These are phyloP conservation scores for Chrysomallon squamiferum DNA, from an alignment of 1,140 invertebrate species.

Conservation along the genomic window DNA sequence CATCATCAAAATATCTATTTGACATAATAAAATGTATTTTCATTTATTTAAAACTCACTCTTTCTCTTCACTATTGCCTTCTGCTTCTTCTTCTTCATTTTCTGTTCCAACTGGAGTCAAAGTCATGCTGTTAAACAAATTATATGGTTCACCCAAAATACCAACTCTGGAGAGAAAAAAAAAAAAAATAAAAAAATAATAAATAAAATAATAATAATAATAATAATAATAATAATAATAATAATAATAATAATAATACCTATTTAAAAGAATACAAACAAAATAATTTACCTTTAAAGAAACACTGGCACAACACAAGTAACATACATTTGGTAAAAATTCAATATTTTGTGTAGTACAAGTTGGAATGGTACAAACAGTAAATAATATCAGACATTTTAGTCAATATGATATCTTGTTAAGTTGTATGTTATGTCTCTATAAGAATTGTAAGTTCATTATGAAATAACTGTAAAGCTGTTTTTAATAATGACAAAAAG, in stretches of 20 bases:
- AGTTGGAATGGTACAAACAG: no score
- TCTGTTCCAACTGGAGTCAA: constrained; percentile 54
- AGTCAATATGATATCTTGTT: no score
- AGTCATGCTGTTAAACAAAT: constrained; percentile 49
- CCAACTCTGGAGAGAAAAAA: constrained; percentile 43
- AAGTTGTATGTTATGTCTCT: no score
- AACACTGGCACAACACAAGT: not conserved
- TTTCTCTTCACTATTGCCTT: constrained; percentile 43
- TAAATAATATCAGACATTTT: no score
- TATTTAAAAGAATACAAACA: not conserved
- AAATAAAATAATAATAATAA: not conserved
- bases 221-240: constrained; percentile 2
- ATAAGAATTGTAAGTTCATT: no score
- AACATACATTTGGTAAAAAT: no score
- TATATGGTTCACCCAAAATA: constrained; percentile 56
- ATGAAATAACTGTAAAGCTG: no score
- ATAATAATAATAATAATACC: not conserved
- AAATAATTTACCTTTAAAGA: not conserved
- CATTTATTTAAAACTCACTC: no score
- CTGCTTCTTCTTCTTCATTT: constrained; percentile 56
- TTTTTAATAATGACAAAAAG: no score
- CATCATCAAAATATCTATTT: not conserved
- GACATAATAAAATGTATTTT: not conserved
- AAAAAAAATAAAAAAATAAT: not conserved
- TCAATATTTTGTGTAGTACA: no score